Evolutionary conservation across 1,140 invertebrate genomes (phyloP), one percentile per base, ranked within the genome.

Genomic region (Meloidogyne hapla): DNA sequence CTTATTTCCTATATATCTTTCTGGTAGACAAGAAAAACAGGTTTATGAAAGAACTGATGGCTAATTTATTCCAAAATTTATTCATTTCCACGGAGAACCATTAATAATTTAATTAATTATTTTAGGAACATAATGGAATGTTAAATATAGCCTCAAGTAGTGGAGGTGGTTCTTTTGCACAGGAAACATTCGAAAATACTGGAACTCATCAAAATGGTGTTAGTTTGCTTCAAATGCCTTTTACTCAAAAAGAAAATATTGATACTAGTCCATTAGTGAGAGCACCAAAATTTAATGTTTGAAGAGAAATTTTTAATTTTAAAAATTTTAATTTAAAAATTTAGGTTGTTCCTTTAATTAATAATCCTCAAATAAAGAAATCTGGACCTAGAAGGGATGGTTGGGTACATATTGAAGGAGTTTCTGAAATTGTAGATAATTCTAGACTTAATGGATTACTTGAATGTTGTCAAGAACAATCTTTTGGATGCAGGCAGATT

Each of bases 381-480:
- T 15, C n/a, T 15, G 18, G 4, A 2, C 8, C 33, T 64, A 61
- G 38, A n/a, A 40, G 10, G 23, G 56, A 71, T 28, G 38, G 48
- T 45, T 33, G 21, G 38, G 23, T 26, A 45, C 68, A 69, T 13
- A 45, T 45, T 40, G 38, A 26, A 18, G 68, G 68, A 45, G 38
- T 9, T 25, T 15, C 13, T 26, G 45, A 21, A 13, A 61, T 23
- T 25, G 69, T 25, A 15, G 66, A 26, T 33, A 74, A 48, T 18
- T 33, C 65, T 23, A 70, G 38, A 48, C 38, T 28, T 38, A n/a
- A 40, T 23, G 64, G 71, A 15, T 67, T 77, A 23, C 8, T 77
- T 23, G 73, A 74, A 26, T 77, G 76, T 68, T 77, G 76, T 45
- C 76, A 77, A 61, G 18, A 65, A 21, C 73, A 77, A 48, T 21